Percentiles rank a stretch among this genome's conserved stretches.
phyloP scores from a whole-genome alignment of 2,113 vertebrate genomes.

The Chauna torquata region DNA sequence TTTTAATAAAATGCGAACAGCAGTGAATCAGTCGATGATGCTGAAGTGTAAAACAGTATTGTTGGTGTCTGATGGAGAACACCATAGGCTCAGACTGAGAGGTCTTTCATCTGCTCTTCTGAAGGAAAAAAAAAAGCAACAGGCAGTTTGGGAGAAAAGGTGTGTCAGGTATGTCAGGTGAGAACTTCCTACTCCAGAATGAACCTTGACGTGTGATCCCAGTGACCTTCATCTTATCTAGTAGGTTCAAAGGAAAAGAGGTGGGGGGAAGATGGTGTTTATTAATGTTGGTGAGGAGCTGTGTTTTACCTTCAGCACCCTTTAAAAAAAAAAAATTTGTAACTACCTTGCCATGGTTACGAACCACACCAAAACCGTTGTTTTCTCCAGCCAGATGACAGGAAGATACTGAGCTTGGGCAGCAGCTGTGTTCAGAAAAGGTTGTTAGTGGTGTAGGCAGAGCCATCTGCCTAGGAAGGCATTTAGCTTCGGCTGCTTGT shows the following conservation, averaged over 20 bases:
- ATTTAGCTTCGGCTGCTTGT: conserved; percentile 12
- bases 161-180: neutral
- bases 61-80: neutral
- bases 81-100: neutral
- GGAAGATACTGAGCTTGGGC: conserved; percentile 36
- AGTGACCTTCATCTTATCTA: neutral
- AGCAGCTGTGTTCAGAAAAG: conserved; percentile 38
- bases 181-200: neutral
- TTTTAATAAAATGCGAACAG: conserved; percentile 13
- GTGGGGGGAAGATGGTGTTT: neutral
- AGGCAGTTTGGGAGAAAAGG: neutral
- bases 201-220: neutral
- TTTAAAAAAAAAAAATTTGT: neutral
- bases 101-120: neutral
- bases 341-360: neutral
- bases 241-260: neutral
- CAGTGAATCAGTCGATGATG: neutral
- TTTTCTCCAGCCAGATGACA: neutral
- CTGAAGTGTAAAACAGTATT: neutral
- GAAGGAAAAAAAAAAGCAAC: neutral
- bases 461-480: conserved; percentile 51
- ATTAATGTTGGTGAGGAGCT: neutral
- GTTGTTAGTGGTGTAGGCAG: conserved; percentile 40
- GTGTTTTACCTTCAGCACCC: neutral
- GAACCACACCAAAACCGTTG: neutral